Evolutionary conservation across 1,140 invertebrate genomes (phyloP), one percentile per base, ranked within the genome.

Genomic region (Bombus difficillimus): DNA sequence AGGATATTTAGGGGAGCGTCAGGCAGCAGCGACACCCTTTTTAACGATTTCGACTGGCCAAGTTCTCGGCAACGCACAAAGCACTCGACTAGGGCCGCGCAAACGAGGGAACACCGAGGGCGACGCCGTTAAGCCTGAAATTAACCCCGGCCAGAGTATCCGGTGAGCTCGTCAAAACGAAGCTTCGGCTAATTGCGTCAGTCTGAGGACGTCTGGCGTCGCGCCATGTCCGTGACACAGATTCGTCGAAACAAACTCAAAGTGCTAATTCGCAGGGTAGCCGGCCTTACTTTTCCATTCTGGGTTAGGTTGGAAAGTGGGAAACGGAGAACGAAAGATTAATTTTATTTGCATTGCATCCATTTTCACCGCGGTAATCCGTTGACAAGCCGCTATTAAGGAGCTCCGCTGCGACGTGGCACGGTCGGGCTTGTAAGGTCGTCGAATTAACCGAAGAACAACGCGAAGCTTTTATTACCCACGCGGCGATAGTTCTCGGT

Each of bases 211-310:
- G 76, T 41, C 76, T 84, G 83, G 83, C 83, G 76, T 43, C 68
- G 76, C 83, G 83, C 83, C 83, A 84, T 80, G 83, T 41, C 83
- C 83, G 37, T 80, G 83, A 84, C 83, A 84, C 76, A 32, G 83
- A 72, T 84, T 72, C 76, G 59, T 69, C 62, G 66, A 80, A 72
- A 80, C 75, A 80, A 80, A 84, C 83, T 79, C 76, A 0, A 79
- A 72, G 66, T 69, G 66, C 53, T 71, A 79, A 68, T 83, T 75
- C 80, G 22, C 47, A 0, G 68, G 62, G n/a, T 18, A 28, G 34
- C 25, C 32, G 59, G 59, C n/a, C 47, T 37, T 15, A 28, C n/a
- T 22, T 13, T 41, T 37, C 75, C 25, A 22, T 64, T 2, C 80
- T 2, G 68, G 12, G 32, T 15, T 22, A 10, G 28, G 1, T 18